Conservation (phyloP, 2,113 vertebrate genomes). For the Ptilonorhynchus violaceus region DNA sequence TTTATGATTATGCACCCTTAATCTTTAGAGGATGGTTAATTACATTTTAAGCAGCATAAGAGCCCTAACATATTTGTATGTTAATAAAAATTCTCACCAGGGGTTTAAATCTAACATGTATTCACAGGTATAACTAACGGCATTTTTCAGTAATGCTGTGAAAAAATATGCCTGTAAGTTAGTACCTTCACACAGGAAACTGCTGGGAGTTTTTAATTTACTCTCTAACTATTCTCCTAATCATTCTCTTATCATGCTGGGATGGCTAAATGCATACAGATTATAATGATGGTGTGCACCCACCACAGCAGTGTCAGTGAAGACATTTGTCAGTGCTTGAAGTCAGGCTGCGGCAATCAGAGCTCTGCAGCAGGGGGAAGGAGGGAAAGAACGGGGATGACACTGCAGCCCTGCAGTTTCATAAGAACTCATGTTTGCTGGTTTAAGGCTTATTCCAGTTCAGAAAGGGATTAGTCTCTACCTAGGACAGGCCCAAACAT, state of each 20-base stretch:
- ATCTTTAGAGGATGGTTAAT: constrained; percentile 69
- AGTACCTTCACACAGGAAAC: constrained; percentile 43
- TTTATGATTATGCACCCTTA: constrained; percentile 54
- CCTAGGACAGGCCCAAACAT: background rate
- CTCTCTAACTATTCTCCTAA: constrained; percentile 56
- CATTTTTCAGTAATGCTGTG: constrained; percentile 31
- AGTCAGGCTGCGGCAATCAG: background rate
- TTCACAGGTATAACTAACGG: constrained; percentile 60
- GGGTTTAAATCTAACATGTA: constrained; percentile 60
- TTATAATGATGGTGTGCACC: constrained; percentile 21
- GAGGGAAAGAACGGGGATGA: background rate
- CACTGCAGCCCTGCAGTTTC: background rate
- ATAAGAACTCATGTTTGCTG: background rate
- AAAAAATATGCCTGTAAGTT: constrained; percentile 47
- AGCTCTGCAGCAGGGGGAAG: background rate
- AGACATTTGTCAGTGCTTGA: constrained; percentile 32
- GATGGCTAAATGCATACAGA: constrained; percentile 49
- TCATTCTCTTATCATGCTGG: constrained; percentile 50
- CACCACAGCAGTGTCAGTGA: constrained; percentile 1
- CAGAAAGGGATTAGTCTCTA: background rate
- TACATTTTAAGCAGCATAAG: constrained; percentile 65
- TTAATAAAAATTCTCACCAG: constrained; percentile 69
- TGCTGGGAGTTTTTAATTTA: constrained; percentile 69
- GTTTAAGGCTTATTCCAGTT: background rate
- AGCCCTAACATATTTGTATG: constrained; percentile 59